A percentile compares a stretch with the other conserved stretches of the same genome.
These are phyloP conservation scores for Diorhabda carinulata DNA, from an alignment of 1,140 invertebrate species.

Conservation along the genomic window DNA sequence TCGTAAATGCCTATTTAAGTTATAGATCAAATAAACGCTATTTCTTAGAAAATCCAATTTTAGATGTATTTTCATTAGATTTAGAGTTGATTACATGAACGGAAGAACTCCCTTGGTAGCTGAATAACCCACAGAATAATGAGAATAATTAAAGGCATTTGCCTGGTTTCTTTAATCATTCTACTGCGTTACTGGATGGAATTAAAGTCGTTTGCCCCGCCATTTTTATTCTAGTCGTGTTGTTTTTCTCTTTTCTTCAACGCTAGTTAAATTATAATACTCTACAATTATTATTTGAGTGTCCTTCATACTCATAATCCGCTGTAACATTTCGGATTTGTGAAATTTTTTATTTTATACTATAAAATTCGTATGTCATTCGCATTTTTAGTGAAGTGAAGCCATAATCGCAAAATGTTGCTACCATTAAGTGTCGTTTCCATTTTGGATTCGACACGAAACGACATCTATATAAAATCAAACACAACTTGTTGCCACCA, in stretches of 20 bases:
- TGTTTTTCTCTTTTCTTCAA: background rate
- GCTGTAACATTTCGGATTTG: too few relatives aligned
- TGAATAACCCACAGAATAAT: background rate
- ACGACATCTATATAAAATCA: background rate
- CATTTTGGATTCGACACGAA: background rate
- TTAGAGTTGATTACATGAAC: background rate
- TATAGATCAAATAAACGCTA: too few relatives aligned
- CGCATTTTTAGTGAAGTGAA: background rate
- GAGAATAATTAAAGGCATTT: background rate
- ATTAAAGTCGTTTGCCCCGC: conserved; percentile 7
- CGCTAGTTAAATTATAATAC: too few relatives aligned
- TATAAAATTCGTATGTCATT: too few relatives aligned
- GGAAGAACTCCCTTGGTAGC: conserved; percentile 1
- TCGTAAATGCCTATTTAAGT: too few relatives aligned
- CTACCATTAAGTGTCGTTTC: background rate
- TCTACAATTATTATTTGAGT: too few relatives aligned
- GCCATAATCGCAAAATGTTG: background rate
- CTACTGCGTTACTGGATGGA: conserved; percentile 4
- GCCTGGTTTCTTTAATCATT: conserved; percentile 9
- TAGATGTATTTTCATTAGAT: background rate
- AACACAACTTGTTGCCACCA: background rate
- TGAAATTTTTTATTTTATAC: too few relatives aligned
- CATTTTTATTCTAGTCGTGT: conserved; percentile 1
- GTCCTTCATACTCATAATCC: too few relatives aligned
- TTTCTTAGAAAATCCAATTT: too few relatives aligned